phyloP scores from a whole-genome alignment of 2,113 vertebrate species.

The Crotophaga sulcirostris region DNA sequence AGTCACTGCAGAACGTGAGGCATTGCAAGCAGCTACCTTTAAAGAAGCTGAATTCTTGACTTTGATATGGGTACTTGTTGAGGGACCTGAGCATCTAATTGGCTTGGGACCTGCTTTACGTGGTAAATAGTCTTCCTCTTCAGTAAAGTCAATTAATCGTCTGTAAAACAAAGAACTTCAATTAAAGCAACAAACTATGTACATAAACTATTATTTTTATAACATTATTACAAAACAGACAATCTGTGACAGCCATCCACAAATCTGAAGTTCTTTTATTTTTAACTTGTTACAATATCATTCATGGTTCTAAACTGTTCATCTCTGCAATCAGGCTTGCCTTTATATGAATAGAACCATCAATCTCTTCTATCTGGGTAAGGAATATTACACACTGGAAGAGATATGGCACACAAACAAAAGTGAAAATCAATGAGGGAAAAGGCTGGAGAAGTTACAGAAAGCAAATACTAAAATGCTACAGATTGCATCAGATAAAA shows the following conservation, averaged over 20 bases:
- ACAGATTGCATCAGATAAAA: background rate
- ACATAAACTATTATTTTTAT: background rate
- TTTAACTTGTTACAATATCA: background rate
- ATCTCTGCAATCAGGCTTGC: background rate
- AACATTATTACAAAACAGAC: background rate
- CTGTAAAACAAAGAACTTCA: constrained; percentile 52
- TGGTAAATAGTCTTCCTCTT: constrained; percentile 20
- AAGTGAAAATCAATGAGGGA: background rate
- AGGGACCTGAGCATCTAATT: constrained; percentile 72
- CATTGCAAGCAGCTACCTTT: background rate
- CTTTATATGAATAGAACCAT: background rate
- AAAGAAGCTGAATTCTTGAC: constrained; percentile 73
- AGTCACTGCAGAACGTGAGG: background rate
- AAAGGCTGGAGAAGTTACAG: background rate
- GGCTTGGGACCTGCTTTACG: constrained; percentile 60
- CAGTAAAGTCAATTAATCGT: background rate
- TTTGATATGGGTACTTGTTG: constrained; percentile 74
- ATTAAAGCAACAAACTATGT: background rate
- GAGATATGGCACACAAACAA: background rate
- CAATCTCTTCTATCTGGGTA: background rate
- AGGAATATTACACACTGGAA: background rate
- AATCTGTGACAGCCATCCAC: background rate
- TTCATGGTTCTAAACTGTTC: background rate
- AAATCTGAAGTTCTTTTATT: background rate
- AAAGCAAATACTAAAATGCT: background rate